Conservation (phyloP, 2,113 vertebrate species). For the Lutjanus erythropterus region DNA sequence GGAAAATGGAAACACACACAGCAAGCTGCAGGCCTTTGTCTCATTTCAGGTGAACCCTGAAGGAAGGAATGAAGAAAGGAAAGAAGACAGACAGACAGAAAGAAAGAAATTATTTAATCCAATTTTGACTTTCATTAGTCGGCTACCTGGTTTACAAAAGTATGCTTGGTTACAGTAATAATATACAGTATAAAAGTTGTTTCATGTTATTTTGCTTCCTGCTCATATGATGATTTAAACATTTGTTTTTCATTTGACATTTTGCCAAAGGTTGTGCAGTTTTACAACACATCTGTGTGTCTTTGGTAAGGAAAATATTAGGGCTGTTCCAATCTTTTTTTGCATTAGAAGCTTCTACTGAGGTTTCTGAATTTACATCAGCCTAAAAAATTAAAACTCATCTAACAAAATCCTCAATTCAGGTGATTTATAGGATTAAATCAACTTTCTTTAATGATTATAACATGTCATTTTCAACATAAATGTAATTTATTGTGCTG, state of each 20-base stretch:
- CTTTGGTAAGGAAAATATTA: neutral
- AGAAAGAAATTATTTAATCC: slow-evolving; percentile 35
- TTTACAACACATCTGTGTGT: slow-evolving; percentile 32
- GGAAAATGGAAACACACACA: slow-evolving; percentile 45
- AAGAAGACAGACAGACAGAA: slow-evolving; percentile 50
- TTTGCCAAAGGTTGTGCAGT: slow-evolving; percentile 33
- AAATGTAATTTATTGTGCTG: too few relatives aligned
- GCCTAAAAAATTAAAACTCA: too few relatives aligned
- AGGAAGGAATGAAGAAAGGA: slow-evolving; percentile 57
- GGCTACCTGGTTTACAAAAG: slow-evolving; percentile 20
- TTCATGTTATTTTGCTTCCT: slow-evolving; percentile 38
- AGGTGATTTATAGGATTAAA: too few relatives aligned
- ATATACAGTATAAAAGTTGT: neutral
- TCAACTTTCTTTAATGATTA: too few relatives aligned
- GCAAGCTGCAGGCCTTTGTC: slow-evolving; percentile 54
- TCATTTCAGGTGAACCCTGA: slow-evolving; percentile 63
- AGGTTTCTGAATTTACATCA: too few relatives aligned
- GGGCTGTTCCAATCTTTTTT: too few relatives aligned
- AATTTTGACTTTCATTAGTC: slow-evolving; percentile 34
- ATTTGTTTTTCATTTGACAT: slow-evolving; percentile 34
- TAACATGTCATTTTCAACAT: too few relatives aligned
- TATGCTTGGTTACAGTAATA: slow-evolving; percentile 32
- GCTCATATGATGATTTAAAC: slow-evolving; percentile 25
- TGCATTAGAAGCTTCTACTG: too few relatives aligned
- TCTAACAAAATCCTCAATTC: too few relatives aligned